Conservation (phyloP, 2,888 invertebrate genomes). For the Melanostoma mellinum region DNA sequence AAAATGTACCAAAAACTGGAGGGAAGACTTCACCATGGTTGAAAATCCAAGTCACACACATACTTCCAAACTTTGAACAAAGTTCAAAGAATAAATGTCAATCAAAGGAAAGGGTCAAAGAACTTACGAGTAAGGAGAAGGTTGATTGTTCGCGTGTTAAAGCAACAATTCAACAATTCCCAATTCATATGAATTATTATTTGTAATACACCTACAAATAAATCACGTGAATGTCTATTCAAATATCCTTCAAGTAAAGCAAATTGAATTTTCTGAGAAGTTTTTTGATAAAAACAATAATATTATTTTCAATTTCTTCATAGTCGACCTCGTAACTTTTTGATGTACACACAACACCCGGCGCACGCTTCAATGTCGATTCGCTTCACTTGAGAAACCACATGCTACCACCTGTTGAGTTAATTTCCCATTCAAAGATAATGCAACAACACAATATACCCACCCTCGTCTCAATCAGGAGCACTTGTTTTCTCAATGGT, state of each 20-base stretch:
- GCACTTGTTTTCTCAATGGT: slow-evolving; percentile 45
- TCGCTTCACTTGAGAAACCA: slow-evolving; percentile 30
- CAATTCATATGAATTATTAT: too few species aligned
- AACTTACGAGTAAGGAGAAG: too few species aligned
- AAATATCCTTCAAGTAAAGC: too few species aligned
- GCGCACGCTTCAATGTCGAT: slow-evolving; percentile 14
- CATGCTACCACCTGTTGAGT: slow-evolving; percentile 64
- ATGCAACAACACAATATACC: slow-evolving; percentile 40
- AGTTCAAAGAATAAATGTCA: too few species aligned
- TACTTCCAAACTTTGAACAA: too few species aligned
- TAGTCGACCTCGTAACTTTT: slow-evolving; percentile 5
- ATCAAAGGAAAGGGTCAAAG: too few species aligned
- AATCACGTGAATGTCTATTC: neutral
- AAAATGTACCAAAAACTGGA: too few species aligned
- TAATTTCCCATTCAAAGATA: slow-evolving; percentile 50
- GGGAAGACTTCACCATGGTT: too few species aligned
- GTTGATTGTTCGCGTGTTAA: too few species aligned
- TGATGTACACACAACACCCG: neutral
- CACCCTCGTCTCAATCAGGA: slow-evolving; percentile 29
- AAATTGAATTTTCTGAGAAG: too few species aligned
- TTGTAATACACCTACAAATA: neutral
- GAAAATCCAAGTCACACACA: too few species aligned
- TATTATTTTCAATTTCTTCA: neutral
- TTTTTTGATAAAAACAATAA: neutral
- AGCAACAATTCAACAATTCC: too few species aligned